Base-by-base conservation (phyloP, 2,888 invertebrate genomes). In the Aspidapion aeneum region DNA sequence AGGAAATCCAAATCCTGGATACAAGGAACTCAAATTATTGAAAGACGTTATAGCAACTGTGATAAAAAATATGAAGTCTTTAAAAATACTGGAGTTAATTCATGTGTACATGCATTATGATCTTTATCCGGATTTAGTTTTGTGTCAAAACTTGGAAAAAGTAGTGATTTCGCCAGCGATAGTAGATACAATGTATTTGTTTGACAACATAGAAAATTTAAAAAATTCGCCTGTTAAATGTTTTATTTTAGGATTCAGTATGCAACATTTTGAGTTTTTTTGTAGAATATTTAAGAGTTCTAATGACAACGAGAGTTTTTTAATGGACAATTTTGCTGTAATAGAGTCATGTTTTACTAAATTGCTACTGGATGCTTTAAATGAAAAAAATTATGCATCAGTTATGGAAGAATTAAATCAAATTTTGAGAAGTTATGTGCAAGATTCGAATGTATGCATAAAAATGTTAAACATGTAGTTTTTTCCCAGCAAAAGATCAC, bases 131-230 rank as follows among this genome's bases (percentile, higher is more conserved):
- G 35, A 35, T 35, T 35, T 35, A 35, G 12, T 3, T 35, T 35
- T 35, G 35, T 35, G 18, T 63, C 60, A 50, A 35, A 65, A 19
- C 21, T 35, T 35, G 35, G 12, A 35, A 35, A 35, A 3, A 12
- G 35, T 35, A 12, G 12, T 35, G 3, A 12, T 55, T 3, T 60
- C 54, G 55, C 63, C 65, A 2, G 65, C 57, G 5, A 65, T 49
- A 17, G 60, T 63, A 60, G 55, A 58, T 18, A 60, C 57, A 1
- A 60, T 63, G 49, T 57, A 59, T 52, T 54, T 51, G 17, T 21
- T 52, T 49, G 35, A 35, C 3, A 35, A 35, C 35, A 12, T 35
- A 35, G 35, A 12, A 7, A 12, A 35, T 7, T 35, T 35, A 35
- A 35, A 35, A 3, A 35, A 35, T 35, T 3, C 35, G 5, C 35